A percentile compares a stretch with the other conserved stretches of the same genome.
phyloP scores from a whole-genome alignment of 2,888 invertebrate species.

The Papilio demoleus region DNA sequence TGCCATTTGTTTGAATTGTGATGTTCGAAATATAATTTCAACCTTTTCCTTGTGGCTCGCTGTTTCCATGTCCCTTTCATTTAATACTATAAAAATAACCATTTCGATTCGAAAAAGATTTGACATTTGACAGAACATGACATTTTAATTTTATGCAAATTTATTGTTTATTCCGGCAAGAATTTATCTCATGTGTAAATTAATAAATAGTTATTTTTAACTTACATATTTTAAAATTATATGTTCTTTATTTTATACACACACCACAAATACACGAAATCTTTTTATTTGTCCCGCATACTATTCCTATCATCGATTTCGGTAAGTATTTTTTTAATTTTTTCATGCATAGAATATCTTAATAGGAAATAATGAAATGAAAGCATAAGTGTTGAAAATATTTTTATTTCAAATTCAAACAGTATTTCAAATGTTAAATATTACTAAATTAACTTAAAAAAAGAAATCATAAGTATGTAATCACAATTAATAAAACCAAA shows the following conservation, averaged over 20 bases:
- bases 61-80: neutral
- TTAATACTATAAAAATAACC: neutral
- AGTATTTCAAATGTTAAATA: no score
- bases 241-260: neutral
- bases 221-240: neutral
- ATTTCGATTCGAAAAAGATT: neutral
- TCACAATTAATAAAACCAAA: neutral
- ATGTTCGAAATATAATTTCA: no score
- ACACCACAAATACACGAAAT: neutral
- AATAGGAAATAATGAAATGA: neutral
- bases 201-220: neutral
- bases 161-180: neutral
- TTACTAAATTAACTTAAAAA: conserved; percentile 5
- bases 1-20: neutral
- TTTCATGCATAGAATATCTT: neutral
- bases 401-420: neutral
- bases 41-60: neutral
- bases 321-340: neutral
- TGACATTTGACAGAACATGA: neutral
- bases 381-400: neutral
- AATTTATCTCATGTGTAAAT: neutral
- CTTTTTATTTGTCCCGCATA: neutral
- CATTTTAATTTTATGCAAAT: neutral
- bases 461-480: neutral
- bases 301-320: neutral